Percentiles rank a stretch among this genome's conserved stretches.
Evolutionary conservation across 2,797 vertebrate species (phyloP).

Genomic region (Aphelocoma californica): DNA sequence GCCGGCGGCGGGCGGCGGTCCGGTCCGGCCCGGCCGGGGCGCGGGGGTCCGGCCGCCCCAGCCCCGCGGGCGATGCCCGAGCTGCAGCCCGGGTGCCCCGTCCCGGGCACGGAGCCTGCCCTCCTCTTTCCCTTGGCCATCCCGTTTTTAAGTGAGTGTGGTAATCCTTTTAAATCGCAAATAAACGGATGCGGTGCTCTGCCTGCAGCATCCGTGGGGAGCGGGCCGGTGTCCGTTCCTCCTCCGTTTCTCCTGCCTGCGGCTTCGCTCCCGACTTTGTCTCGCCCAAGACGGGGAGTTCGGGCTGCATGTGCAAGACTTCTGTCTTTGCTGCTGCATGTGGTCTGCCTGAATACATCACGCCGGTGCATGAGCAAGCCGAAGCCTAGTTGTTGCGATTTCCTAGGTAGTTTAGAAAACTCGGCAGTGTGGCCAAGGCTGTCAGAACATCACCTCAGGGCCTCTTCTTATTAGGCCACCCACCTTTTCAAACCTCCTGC

Average conservation of each 20-base stretch:
- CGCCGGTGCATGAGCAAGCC: neutral
- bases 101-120: neutral
- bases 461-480: constrained; percentile 46
- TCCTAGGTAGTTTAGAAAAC: constrained; percentile 1
- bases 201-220: neutral
- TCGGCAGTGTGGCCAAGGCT: constrained; percentile 5
- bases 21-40: too few relatives aligned
- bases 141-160: neutral
- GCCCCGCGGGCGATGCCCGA: neutral
- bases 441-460: constrained; percentile 30
- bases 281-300: neutral
- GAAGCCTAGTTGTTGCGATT: neutral
- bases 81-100: neutral
- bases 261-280: neutral
- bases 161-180: neutral
- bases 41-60: neutral
- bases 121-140: neutral
- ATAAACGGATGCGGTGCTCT: neutral
- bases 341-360: neutral
- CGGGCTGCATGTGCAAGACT: neutral
- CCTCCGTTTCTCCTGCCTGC: neutral
- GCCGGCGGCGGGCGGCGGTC: neutral
- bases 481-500: constrained; percentile 21
- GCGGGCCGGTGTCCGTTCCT: too few relatives aligned
- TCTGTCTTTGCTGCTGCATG: neutral